These are phyloP conservation scores for Arnoldichthys spilopterus DNA, from an alignment of 2,797 vertebrate species.

Conservation along the genomic window DNA sequence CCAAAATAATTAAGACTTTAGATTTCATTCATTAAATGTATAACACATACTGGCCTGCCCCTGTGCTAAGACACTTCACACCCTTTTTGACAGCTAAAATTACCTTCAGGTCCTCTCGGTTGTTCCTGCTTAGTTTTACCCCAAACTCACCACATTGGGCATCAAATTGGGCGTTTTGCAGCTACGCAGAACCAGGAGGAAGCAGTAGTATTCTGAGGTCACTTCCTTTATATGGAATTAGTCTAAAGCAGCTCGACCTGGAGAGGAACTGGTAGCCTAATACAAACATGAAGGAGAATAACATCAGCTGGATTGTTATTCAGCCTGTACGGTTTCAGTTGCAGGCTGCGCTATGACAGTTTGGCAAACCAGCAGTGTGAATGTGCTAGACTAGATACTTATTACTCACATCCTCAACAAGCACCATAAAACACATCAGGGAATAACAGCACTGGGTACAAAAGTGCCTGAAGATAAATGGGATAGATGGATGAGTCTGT, in stretches of 20 bases:
- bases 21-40: too few relatives aligned
- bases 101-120: not conserved
- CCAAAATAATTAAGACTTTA: too few relatives aligned
- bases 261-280: not conserved
- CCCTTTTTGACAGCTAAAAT: not conserved
- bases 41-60: not conserved
- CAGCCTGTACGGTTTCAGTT: not conserved
- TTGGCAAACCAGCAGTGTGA: slow-evolving; percentile 32
- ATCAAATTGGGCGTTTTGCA: not conserved
- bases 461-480: not conserved
- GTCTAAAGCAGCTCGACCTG: not conserved
- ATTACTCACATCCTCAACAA: slow-evolving; percentile 39
- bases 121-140: not conserved
- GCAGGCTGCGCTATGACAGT: slow-evolving; percentile 10
- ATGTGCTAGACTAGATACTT: slow-evolving; percentile 36
- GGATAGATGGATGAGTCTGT: not conserved
- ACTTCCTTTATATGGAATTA: not conserved
- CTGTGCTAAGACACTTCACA: too few relatives aligned
- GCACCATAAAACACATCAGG: slow-evolving; percentile 37
- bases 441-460: not conserved
- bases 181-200: not conserved
- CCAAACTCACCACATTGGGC: not conserved
- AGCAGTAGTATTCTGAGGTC: not conserved
- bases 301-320: not conserved
- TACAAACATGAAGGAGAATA: not conserved